Evolutionary conservation across 2,888 invertebrate genomes (phyloP), one percentile per base, ranked within the genome.

Genomic region (Eurois occulta): DNA sequence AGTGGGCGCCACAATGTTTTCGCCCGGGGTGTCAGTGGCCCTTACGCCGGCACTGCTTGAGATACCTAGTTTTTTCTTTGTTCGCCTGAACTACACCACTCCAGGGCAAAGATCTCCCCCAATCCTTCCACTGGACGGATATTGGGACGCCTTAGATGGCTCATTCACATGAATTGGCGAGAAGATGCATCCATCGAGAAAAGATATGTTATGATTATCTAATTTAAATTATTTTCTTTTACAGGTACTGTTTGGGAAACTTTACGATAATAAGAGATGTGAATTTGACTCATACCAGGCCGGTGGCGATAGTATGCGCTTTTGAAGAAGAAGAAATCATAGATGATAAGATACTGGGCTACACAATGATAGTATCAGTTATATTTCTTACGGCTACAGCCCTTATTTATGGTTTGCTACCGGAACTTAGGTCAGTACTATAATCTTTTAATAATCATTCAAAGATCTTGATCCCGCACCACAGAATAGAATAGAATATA

Each of bases 361-460:
- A 93, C 83, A 95, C 95, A 55, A 91, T 94, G 92, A 88, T 93
- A 18, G 88, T 94, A 0, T 96, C 96, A 0, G 91, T 93, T 3
- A 75, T 95, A 32, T 95, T 95, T 74, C 89, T 95, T 0, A 74
- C 87, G 1, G 78, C 94, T 1, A 96, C 95, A 11, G 90, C 92
- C 2, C 48, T 93, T 2, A 91, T 96, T 41, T 96, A 96, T 77
- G 74, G 86, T 28, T 82, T 88, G 3, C 83, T 96, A 13, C 91
- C 92, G 0, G 95, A 95, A 85, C 83, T 96, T 21, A 94, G 96
- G 96, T 91, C 46, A 82, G 84, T 75, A 72, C 16, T 43, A n/a
- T 52, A 1, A 73, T 13, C 8, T 32, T 3, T 24, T 21, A 11
- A 35, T 18, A 35, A 10, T 52, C 10, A 52, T 24, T 18, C 10